phyloP scores from a whole-genome alignment of 1,140 invertebrate species.

The Ectropis grisescens region DNA sequence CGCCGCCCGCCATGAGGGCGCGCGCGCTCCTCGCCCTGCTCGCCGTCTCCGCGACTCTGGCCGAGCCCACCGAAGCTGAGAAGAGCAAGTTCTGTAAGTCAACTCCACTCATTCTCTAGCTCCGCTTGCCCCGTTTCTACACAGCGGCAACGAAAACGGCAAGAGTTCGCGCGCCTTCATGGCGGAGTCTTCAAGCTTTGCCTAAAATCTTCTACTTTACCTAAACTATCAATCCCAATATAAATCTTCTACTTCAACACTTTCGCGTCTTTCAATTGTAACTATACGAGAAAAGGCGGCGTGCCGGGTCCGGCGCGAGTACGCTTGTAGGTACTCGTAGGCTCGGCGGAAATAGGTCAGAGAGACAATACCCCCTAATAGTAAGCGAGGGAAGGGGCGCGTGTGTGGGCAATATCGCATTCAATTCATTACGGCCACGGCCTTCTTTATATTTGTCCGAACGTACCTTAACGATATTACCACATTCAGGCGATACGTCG shows the following conservation, averaged over 20 bases:
- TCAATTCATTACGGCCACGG: slow-evolving; percentile 15
- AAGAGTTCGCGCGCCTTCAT: too few relatives aligned
- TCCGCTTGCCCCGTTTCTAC: too few relatives aligned
- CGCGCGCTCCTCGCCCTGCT: slow-evolving; percentile 32
- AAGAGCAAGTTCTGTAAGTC: slow-evolving; percentile 66
- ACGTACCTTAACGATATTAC: slow-evolving; percentile 10
- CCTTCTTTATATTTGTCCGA: slow-evolving; percentile 8
- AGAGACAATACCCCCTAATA: slow-evolving; percentile 28
- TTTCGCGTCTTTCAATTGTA: too few relatives aligned
- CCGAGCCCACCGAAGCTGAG: slow-evolving; percentile 40
- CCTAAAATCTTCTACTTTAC: too few relatives aligned
- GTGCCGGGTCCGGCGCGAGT: too few relatives aligned
- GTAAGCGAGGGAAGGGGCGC: not conserved
- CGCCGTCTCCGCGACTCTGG: slow-evolving; percentile 24
- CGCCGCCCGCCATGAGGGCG: slow-evolving; percentile 51
- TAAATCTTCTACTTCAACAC: too few relatives aligned
- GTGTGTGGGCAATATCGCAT: slow-evolving; percentile 14
- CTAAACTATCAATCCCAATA: too few relatives aligned
- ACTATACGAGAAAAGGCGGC: too few relatives aligned
- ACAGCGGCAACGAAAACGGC: too few relatives aligned
- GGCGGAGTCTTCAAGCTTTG: too few relatives aligned
- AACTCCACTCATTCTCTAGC: too few relatives aligned
- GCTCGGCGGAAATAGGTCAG: slow-evolving; percentile 30
- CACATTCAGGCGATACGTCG: slow-evolving; percentile 9
- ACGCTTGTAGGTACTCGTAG: too few relatives aligned